These are phyloP conservation scores for Amphibalanus amphitrite DNA, from an alignment of 1,140 invertebrate genomes.

Conservation along the genomic window DNA sequence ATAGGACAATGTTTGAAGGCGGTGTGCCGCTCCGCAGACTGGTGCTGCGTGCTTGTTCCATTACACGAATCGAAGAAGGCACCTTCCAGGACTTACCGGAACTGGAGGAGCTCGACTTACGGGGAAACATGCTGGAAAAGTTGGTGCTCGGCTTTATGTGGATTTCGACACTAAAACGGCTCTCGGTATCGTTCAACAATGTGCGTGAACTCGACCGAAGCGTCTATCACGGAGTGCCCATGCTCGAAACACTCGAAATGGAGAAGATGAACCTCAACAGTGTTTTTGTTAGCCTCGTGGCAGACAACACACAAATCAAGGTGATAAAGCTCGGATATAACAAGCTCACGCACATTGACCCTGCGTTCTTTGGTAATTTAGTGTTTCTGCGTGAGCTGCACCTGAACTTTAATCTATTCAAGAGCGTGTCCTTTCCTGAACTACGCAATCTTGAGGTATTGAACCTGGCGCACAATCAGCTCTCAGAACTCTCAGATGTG, in stretches of 20 bases:
- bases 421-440: conserved; percentile 41
- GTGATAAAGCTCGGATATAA: conserved; percentile 16
- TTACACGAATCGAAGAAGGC: conserved; percentile 39
- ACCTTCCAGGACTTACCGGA: conserved; percentile 44
- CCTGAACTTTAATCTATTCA: conserved; percentile 32
- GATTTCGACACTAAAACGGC: conserved; percentile 24
- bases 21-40: conserved; percentile 36
- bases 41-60: conserved; percentile 40
- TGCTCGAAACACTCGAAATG: conserved; percentile 47
- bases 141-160: conserved; percentile 52
- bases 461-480: conserved; percentile 22
- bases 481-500: conserved; percentile 34
- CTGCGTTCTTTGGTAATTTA: conserved; percentile 16
- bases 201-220: conserved; percentile 37
- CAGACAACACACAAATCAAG: conserved; percentile 11
- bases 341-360: conserved; percentile 14
- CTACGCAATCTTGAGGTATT: conserved; percentile 23
- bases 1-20: conserved; percentile 37
- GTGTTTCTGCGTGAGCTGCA: conserved; percentile 19
- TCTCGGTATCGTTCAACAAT: conserved; percentile 57
- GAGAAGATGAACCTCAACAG: conserved; percentile 26
- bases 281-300: conserved; percentile 5
- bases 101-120: conserved; percentile 48
- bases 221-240: conserved; percentile 51
- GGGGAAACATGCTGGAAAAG: conserved; percentile 48